These are phyloP conservation scores for Aramus guarauna DNA, from an alignment of 2,113 vertebrate genomes.

Conservation along the genomic window DNA sequence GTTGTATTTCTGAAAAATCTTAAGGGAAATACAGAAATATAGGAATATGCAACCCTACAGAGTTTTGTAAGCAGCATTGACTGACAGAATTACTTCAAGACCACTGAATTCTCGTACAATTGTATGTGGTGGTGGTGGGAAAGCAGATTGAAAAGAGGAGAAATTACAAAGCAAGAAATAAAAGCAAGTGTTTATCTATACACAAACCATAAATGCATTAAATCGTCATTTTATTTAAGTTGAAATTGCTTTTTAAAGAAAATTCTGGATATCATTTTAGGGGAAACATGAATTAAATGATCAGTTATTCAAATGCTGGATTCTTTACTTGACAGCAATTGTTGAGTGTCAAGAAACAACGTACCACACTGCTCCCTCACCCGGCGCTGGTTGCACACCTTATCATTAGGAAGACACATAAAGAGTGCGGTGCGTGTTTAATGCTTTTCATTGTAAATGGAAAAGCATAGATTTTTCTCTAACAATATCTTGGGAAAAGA, in stretches of 20 bases:
- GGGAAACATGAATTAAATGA: not conserved
- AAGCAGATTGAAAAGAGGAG: not conserved
- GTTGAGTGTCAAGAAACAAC: not conserved
- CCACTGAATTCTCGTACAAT: not conserved
- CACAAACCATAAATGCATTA: not conserved
- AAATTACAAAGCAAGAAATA: conserved; percentile 3
- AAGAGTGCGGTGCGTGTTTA: not conserved
- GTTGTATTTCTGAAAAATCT: not conserved
- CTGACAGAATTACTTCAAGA: not conserved
- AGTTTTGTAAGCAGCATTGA: not conserved
- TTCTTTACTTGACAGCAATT: not conserved
- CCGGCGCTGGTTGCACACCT: not conserved
- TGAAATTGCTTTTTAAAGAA: not conserved
- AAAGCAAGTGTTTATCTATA: not conserved
- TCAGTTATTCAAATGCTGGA: not conserved
- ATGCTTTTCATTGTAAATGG: not conserved
- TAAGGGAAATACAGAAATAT: not conserved
- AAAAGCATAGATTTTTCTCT: not conserved
- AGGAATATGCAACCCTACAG: not conserved
- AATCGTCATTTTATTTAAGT: not conserved
- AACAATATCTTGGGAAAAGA: not conserved
- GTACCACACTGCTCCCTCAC: not conserved
- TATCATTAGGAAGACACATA: not conserved
- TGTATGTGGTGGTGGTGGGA: rapidly evolving
- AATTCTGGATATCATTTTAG: not conserved